Conservation (phyloP, 2,797 vertebrate genomes). For the Furcifer pardalis region DNA sequence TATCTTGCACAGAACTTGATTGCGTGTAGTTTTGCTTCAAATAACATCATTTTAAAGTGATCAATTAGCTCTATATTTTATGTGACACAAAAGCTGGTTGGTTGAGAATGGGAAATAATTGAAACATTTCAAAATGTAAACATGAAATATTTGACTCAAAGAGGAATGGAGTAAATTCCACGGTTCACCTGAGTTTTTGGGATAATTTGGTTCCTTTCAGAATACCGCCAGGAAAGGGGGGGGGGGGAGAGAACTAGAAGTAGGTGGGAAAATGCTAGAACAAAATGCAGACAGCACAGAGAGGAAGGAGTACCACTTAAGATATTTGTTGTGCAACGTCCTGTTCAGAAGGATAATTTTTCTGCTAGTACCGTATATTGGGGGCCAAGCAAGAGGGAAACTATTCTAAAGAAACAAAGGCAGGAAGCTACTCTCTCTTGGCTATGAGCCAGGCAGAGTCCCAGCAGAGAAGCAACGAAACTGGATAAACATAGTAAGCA, state of each 20-base stretch:
- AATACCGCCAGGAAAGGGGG: not conserved
- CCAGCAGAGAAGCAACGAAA: not conserved
- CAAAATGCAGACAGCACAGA: not conserved
- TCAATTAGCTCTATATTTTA: too few relatives aligned
- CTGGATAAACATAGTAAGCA: not conserved
- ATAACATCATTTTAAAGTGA: too few relatives aligned
- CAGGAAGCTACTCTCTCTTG: conserved; percentile 14
- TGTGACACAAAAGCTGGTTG: too few relatives aligned
- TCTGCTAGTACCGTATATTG: not conserved
- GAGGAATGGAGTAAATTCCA: not conserved
- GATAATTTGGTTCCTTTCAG: not conserved
- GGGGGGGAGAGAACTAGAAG: too few relatives aligned
- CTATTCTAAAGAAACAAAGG: conserved; percentile 20
- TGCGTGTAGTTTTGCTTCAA: too few relatives aligned
- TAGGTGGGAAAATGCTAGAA: not conserved
- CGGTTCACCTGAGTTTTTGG: not conserved
- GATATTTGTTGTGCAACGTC: conserved; percentile 6
- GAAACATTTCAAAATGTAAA: not conserved
- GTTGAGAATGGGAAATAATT: too few relatives aligned
- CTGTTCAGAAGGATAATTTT: conserved; percentile 13
- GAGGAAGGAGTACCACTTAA: not conserved
- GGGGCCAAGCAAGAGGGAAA: conserved; percentile 21
- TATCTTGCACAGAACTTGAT: too few relatives aligned
- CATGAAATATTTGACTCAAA: not conserved
- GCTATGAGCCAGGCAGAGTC: conserved; percentile 5